Evolutionary conservation across 2,888 invertebrate genomes (phyloP), one percentile per base, ranked within the genome.

Genomic region (Podabrus alpinus): DNA sequence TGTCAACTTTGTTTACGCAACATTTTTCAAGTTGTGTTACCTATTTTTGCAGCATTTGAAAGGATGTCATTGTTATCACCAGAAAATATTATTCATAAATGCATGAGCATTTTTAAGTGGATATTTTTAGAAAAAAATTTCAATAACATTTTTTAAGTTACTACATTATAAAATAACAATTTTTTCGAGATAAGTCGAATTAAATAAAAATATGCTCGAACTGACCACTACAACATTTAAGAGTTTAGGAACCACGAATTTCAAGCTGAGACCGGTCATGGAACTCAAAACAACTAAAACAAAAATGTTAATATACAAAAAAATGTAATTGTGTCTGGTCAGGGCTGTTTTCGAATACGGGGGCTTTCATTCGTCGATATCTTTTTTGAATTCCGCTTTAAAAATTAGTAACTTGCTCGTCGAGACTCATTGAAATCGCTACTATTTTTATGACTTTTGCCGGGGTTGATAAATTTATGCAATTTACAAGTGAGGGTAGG

Each of bases 161-260:
- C n/a, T n/a, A n/a, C n/a, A 9, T 19, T n/a, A 21, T 19, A 19
- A 64, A 64, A 21, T 19, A 21, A 19, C n/a, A n/a, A 13, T 19
- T 62, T 64, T 19, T 61, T 5, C 17, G 62, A 62, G 59, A 45
- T 45, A 45, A 45, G 45, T 7, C n/a, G n/a, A 45, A 45, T 45
- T n/a, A n/a, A 7, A 45, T 7, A 24, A 45, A n/a, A 45, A 45
- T 45, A n/a, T 45, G 66, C 71, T 77, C 74, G 82, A 82, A 86
- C 86, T 86, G 86, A 86, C 86, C 86, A 85, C 84, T 86, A 85
- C 86, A 86, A 86, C 85, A 86, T 85, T 81, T 84, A 85, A 84
- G 82, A 83, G 82, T 86, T 86, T 86, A 83, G 84, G 86, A 85
- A 82, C 84, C 83, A 82, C 84, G 81, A 83, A 82, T 81, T 80